Evolutionary conservation across 2,113 vertebrate genomes (phyloP), one percentile per base, ranked within the genome.

Genomic region (Dryoscopus gambensis): DNA sequence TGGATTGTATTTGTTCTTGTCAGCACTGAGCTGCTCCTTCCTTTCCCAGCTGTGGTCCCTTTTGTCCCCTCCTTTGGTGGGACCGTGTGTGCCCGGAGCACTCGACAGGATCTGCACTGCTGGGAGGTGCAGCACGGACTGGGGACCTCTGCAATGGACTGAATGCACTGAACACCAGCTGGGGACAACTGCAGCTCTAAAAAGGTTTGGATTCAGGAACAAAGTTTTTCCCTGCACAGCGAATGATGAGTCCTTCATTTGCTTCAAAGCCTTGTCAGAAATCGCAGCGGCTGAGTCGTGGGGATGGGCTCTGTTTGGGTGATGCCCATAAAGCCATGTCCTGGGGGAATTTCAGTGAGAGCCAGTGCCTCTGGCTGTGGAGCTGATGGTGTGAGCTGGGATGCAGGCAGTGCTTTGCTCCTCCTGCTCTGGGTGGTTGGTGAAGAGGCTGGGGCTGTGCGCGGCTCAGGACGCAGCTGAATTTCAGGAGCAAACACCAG

Each of bases 251-350:
- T 35, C 60, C 33, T 87, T 75, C 52, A 13, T 3, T 25, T 24
- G 13, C 57, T 40, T 46, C 62, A 40, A 67, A 91, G 22, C 64
- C 46, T 22, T n/a, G 57, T 37, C 44, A 44, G 77, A 50, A 74
- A 37, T 44, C 0, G 0, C 73, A 24, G 84, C 0, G 0, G 27
- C 40, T 8, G n/a, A 22, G 30, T n/a, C 1, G 0, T 37, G 31
- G 31, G 53, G 37, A 21, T 25, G 1, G 1, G 35, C 57, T 88
- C 13, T 39, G 49, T 35, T 59, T 50, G 82, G 75, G 16, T 6
- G 7, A 20, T 52, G 47, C 33, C 2, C 3, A 11, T 27, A 47
- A 79, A 64, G 3, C 22, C 28, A 3, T 2, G 9, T 69, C 50
- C 27, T 37, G 50, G 47, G 63, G 65, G n/a, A 57, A 42, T 47